Evolutionary conservation across 2,888 invertebrate genomes (phyloP).

Genomic region (Euclidia mi): DNA sequence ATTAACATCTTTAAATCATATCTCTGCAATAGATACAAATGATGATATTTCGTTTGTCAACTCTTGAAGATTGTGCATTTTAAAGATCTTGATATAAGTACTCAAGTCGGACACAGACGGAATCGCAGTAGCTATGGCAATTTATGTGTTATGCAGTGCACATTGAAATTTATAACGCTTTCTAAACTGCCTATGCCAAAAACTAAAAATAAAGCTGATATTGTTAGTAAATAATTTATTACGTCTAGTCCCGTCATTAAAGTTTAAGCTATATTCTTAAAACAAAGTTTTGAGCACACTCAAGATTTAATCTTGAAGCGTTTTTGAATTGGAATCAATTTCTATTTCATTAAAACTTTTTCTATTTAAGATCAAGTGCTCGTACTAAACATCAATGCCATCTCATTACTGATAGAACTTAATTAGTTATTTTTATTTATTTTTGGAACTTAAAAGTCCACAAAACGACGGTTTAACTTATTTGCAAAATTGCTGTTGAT

Average conservation of each 20-base stretch:
- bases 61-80: neutral
- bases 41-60: no score
- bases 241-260: conserved; percentile 50
- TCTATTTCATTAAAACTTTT: conserved; percentile 33
- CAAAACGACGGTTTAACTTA: no score
- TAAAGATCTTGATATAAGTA: conserved; percentile 7
- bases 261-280: conserved; percentile 27
- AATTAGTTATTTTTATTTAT: no score
- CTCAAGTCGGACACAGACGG: conserved; percentile 11
- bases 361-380: conserved; percentile 20
- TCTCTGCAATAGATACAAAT: no score
- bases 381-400: neutral
- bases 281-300: conserved; percentile 17
- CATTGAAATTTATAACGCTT: conserved; percentile 64
- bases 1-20: no score
- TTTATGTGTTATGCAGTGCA: conserved; percentile 58
- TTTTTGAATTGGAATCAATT: conserved; percentile 41
- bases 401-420: no score
- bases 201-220: conserved; percentile 28
- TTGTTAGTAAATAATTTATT: conserved; percentile 50
- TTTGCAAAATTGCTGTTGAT: no score
- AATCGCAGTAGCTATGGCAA: conserved; percentile 46
- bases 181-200: conserved; percentile 49
- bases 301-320: conserved; percentile 27
- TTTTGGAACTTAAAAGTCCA: no score